phyloP scores from a whole-genome alignment of 1,140 invertebrate genomes.

The Vollenhovia emeryi region DNA sequence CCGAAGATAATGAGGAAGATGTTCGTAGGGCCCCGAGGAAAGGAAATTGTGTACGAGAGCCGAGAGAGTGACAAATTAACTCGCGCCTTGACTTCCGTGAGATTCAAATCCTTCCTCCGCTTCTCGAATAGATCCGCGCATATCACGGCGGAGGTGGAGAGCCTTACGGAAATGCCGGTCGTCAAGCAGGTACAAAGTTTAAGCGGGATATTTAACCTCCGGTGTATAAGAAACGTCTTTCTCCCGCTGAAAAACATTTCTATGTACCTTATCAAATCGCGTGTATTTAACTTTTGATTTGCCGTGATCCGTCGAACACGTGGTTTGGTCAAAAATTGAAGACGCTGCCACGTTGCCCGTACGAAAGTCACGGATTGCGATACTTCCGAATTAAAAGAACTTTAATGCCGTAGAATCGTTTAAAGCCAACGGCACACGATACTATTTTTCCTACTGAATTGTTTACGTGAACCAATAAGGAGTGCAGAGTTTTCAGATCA shows the following conservation, averaged over 20 bases:
- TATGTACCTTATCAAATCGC: neutral
- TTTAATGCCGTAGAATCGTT: neutral
- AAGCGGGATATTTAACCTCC: constrained; percentile 62
- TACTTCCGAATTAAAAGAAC: neutral
- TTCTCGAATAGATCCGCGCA: neutral
- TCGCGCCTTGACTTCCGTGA: constrained; percentile 51
- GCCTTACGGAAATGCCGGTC: constrained; percentile 56
- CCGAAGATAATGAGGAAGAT: constrained; percentile 51
- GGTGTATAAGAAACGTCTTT: constrained; percentile 54
- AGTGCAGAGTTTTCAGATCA: no score
- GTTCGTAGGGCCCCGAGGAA: constrained; percentile 16
- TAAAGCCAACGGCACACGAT: no score
- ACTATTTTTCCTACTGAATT: no score
- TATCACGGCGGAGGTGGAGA: constrained; percentile 53
- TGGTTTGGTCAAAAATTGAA: neutral
- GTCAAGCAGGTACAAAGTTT: constrained; percentile 53
- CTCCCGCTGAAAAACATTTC: constrained; percentile 5
- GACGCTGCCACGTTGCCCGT: neutral
- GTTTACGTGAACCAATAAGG: no score
- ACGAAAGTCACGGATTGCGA: neutral
- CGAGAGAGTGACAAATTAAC: constrained; percentile 62
- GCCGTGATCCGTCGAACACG: neutral
- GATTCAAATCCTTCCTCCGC: constrained; percentile 40
- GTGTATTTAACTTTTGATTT: constrained; percentile 17
- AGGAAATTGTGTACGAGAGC: constrained; percentile 33